Conservation (phyloP, 1,140 invertebrate species). For the Orchestia grillus region DNA sequence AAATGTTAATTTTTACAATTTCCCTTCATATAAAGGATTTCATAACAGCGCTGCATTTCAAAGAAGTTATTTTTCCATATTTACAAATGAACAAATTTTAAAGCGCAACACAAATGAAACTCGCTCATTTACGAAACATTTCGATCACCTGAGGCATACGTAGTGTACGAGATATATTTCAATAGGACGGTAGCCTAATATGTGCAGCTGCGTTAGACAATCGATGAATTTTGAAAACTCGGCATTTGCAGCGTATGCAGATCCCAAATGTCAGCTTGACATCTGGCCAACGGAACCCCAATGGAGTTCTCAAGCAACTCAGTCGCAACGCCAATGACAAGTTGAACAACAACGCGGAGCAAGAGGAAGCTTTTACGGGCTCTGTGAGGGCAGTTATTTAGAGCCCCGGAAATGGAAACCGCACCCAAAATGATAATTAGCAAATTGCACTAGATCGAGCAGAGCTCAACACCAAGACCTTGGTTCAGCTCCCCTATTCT, state of each 20-base stretch:
- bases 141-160: neutral
- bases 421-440: neutral
- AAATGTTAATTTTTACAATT: too few relatives aligned
- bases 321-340: neutral
- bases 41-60: too few relatives aligned
- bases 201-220: neutral
- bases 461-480: neutral
- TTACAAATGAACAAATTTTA: too few relatives aligned
- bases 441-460: neutral
- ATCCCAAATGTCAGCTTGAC: neutral
- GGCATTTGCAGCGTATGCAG: neutral
- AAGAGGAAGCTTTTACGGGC: neutral
- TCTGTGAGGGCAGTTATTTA: neutral
- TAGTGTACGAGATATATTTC: neutral
- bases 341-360: neutral
- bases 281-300: neutral
- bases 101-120: too few relatives aligned
- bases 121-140: too few relatives aligned
- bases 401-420: neutral
- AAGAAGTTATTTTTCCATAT: too few relatives aligned
- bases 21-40: too few relatives aligned
- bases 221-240: neutral
- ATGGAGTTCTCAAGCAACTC: neutral
- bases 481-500: neutral
- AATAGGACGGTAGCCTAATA: neutral